A percentile compares a stretch with the other conserved stretches of the same genome.
Conservation (phyloP, 1,140 invertebrate genomes). For the Caenorhabditis inopinata region DNA sequence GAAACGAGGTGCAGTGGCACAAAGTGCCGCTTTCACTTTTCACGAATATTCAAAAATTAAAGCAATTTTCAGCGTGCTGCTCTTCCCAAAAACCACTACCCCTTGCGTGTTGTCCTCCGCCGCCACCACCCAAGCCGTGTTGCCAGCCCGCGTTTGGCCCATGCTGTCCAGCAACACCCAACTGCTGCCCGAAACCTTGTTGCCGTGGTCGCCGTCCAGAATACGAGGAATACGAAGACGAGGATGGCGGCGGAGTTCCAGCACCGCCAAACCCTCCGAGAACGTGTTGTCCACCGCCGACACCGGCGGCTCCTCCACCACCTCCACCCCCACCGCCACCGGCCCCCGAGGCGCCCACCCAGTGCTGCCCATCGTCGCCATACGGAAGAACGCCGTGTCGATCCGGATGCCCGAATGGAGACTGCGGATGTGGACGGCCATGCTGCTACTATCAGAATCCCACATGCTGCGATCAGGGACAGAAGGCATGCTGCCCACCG, state of each 20-base stretch:
- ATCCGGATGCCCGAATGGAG: conserved; percentile 46
- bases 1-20: background rate
- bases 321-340: conserved; percentile 52
- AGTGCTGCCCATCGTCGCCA: conserved; percentile 46
- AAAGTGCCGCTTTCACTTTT: background rate
- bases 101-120: conserved; percentile 55
- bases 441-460: conserved; percentile 55
- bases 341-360: conserved; percentile 54
- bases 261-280: conserved; percentile 49
- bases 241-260: conserved; percentile 19
- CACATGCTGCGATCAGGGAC: conserved; percentile 41
- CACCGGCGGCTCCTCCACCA: conserved; percentile 34
- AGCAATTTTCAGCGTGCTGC: conserved; percentile 49
- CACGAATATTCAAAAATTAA: background rate
- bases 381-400: conserved; percentile 37
- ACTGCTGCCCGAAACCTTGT: conserved; percentile 55
- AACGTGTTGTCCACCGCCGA: conserved; percentile 53
- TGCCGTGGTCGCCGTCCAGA: conserved; percentile 51
- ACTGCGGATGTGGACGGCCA: conserved; percentile 55
- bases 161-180: conserved; percentile 54
- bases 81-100: conserved; percentile 44
- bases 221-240: conserved; percentile 53
- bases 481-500: conserved; percentile 54
- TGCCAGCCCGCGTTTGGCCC: conserved; percentile 55
- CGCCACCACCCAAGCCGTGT: conserved; percentile 57